Evolutionary conservation across 1,140 invertebrate genomes (phyloP).

Genomic region (Potamilus streckersoni): DNA sequence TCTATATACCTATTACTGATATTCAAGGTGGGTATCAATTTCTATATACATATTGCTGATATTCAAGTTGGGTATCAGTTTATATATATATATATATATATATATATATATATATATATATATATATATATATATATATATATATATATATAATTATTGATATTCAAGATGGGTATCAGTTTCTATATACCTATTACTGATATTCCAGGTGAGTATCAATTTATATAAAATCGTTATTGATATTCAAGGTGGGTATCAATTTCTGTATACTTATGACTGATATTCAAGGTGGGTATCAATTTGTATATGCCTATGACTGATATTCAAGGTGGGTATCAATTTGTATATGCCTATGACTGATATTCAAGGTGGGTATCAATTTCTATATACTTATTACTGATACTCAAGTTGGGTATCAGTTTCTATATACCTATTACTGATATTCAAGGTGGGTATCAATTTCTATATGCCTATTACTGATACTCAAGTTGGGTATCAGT

Average conservation of each 20-base stretch:
- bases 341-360: slow-evolving; percentile 36
- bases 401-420: slow-evolving; percentile 49
- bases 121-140: no score
- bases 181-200: no score
- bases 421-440: slow-evolving; percentile 32
- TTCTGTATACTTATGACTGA: slow-evolving; percentile 7
- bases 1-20: slow-evolving; percentile 40
- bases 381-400: slow-evolving; percentile 19
- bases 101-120: no score
- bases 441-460: slow-evolving; percentile 48
- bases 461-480: neutral
- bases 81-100: no score
- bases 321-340: slow-evolving; percentile 49
- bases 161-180: no score
- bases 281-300: slow-evolving; percentile 49
- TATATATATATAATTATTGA: no score
- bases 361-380: slow-evolving; percentile 49
- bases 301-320: slow-evolving; percentile 34
- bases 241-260: slow-evolving; percentile 25
- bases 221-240: no score
- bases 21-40: slow-evolving; percentile 46
- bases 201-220: no score
- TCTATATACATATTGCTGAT: neutral
- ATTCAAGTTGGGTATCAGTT: no score
- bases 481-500: no score